phyloP scores from a whole-genome alignment of 2,113 vertebrate genomes.

The Sylvietta virens region DNA sequence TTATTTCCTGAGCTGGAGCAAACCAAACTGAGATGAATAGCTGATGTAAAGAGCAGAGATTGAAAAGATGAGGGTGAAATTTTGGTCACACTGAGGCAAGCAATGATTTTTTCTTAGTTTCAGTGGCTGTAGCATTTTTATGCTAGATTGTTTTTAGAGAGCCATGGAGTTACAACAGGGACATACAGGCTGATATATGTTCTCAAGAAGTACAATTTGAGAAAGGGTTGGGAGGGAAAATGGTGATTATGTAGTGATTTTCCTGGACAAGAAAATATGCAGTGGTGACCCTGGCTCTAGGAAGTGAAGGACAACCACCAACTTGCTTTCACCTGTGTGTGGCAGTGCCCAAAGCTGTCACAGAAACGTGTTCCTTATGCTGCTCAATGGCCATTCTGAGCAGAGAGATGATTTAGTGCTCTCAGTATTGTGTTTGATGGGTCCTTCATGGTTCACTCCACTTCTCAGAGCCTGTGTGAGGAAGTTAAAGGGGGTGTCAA shows the following conservation, averaged over 20 bases:
- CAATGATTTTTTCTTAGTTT: neutral
- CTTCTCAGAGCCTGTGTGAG: neutral
- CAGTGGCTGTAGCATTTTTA: neutral
- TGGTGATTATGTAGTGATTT: neutral
- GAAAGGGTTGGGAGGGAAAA: neutral
- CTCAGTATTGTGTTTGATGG: neutral
- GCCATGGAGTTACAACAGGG: neutral
- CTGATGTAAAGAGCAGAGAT: neutral
- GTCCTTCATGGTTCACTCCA: neutral
- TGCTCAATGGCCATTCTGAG: neutral
- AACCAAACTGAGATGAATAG: neutral
- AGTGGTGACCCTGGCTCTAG: neutral
- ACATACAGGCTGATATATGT: neutral
- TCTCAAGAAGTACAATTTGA: neutral
- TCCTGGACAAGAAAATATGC: neutral
- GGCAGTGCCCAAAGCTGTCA: neutral
- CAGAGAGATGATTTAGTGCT: neutral
- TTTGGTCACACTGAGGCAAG: neutral
- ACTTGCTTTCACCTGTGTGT: neutral
- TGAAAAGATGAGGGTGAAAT: neutral
- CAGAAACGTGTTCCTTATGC: neutral
- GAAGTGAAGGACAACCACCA: neutral
- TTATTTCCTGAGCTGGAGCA: neutral
- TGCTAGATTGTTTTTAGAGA: neutral
- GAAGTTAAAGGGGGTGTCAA: neutral